Conservation (phyloP, 1,140 invertebrate species). For the Lucilia sericata region DNA sequence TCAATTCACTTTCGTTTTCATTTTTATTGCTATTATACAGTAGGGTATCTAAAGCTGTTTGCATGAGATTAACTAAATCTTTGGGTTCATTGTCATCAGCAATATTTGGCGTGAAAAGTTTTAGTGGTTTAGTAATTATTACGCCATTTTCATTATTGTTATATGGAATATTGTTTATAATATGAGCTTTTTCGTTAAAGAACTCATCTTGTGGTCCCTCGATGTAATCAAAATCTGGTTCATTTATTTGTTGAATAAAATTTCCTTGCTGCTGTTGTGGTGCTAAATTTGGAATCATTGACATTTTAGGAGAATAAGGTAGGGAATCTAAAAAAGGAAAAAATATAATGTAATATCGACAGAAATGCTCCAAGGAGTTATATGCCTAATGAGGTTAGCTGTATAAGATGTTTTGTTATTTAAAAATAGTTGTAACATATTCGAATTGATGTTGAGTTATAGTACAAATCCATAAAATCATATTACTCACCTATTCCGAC, state of each 20-base stretch:
- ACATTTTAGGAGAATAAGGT: too few relatives aligned
- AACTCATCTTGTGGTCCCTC: constrained; percentile 20
- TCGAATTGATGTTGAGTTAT: too few relatives aligned
- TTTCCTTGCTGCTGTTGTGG: too few relatives aligned
- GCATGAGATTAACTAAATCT: constrained; percentile 26
- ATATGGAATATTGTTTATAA: background rate
- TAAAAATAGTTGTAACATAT: too few relatives aligned
- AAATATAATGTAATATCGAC: too few relatives aligned
- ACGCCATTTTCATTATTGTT: background rate
- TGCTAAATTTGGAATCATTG: too few relatives aligned
- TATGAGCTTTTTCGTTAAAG: too few relatives aligned
- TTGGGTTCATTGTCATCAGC: background rate
- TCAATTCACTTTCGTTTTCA: constrained; percentile 29
- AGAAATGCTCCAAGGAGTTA: too few relatives aligned
- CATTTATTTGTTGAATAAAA: background rate
- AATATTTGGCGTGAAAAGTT: background rate
- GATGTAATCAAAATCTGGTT: background rate
- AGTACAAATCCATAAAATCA: background rate
- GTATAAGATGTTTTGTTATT: too few relatives aligned
- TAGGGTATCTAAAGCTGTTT: constrained; percentile 38
- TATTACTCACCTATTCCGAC: constrained; percentile 38
- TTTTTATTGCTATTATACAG: constrained; percentile 18
- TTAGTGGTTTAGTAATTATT: background rate
- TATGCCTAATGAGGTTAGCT: too few relatives aligned
- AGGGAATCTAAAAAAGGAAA: too few relatives aligned